Conservation (phyloP, 2,797 vertebrate species). For the Acanthurus tractus region DNA sequence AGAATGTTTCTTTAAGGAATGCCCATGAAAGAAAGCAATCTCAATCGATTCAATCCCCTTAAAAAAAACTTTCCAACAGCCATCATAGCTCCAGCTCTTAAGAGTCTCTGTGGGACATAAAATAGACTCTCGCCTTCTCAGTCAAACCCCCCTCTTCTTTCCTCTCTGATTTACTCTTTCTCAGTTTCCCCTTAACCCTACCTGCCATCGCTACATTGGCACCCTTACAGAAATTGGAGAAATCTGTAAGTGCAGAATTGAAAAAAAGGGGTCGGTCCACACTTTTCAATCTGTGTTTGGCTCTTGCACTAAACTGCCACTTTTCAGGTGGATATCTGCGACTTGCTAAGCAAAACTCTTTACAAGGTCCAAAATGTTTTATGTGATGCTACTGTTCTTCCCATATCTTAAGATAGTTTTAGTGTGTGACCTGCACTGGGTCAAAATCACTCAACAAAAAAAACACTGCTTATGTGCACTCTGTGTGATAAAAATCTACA, state of each 20-base stretch:
- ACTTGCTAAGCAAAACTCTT: background rate
- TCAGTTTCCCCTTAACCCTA: conserved; percentile 48
- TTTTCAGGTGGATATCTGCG: conserved; percentile 19
- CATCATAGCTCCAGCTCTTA: conserved; percentile 70
- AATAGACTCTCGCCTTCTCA: conserved; percentile 62
- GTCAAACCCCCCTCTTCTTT: conserved; percentile 23
- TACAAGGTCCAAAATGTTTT: conserved; percentile 13
- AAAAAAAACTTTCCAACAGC: conserved; percentile 71
- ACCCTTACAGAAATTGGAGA: conserved; percentile 35
- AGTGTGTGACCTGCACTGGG: background rate
- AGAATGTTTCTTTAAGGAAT: conserved; percentile 78
- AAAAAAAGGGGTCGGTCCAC: conserved; percentile 41
- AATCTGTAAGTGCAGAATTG: conserved; percentile 34
- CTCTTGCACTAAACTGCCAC: conserved; percentile 8
- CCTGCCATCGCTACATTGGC: conserved; percentile 31
- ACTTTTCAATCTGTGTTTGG: conserved; percentile 50
- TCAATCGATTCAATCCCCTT: conserved; percentile 78
- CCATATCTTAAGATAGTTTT: background rate
- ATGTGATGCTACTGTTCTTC: background rate
- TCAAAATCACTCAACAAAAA: conserved; percentile 1
- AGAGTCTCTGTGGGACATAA: conserved; percentile 73
- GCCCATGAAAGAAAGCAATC: conserved; percentile 80
- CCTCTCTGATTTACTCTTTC: conserved; percentile 21
- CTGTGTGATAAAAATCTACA: background rate
- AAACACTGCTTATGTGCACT: background rate